phyloP scores from a whole-genome alignment of 2,797 vertebrate genomes.

The Agapornis canus region DNA sequence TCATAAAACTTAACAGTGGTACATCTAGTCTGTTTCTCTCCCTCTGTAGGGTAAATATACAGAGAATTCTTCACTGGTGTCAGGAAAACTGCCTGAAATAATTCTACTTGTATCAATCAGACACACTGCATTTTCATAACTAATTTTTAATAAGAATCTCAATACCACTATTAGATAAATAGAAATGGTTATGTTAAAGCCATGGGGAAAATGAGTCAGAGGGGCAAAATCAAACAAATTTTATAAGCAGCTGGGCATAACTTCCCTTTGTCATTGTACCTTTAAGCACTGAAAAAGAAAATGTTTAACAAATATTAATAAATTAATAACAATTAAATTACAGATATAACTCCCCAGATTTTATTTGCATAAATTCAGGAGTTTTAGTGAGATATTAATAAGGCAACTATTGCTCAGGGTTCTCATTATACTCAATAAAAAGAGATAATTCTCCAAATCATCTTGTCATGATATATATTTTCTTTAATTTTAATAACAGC shows the following conservation, averaged over 20 bases:
- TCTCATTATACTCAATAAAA: not conserved
- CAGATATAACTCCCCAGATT: not conserved
- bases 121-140: not conserved
- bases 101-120: not conserved
- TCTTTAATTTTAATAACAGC: not conserved
- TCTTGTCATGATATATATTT: not conserved
- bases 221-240: not conserved
- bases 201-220: not conserved
- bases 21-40: not conserved
- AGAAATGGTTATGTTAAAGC: not conserved
- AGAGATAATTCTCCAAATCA: not conserved
- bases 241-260: not conserved
- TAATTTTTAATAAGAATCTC: not conserved
- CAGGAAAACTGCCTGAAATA: not conserved
- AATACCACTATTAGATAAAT: not conserved
- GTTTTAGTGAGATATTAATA: not conserved
- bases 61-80: not conserved
- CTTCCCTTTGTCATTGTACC: not conserved
- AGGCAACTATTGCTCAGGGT: not conserved
- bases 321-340: not conserved
- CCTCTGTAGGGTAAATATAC: not conserved
- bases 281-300: not conserved
- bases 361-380: not conserved
- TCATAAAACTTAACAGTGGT: not conserved
- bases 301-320: not conserved